Conservation (phyloP, 2,888 invertebrate genomes). For the Perithous albicinctus region DNA sequence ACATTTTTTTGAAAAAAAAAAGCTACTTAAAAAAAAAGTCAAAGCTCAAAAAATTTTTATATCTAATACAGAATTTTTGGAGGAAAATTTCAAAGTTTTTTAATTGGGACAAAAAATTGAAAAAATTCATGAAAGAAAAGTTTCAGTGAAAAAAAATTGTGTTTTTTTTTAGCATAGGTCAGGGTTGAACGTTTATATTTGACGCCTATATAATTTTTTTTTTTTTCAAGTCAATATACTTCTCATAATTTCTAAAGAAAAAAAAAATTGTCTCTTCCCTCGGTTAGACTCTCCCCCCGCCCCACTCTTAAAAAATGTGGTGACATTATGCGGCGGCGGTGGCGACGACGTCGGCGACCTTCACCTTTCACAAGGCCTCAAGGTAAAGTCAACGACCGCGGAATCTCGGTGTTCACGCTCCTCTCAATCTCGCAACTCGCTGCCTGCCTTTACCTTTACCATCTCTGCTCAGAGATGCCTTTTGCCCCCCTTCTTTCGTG, state of each 20-base stretch:
- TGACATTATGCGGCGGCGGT: constrained; percentile 38
- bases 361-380: constrained; percentile 73
- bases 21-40: too few relatives aligned
- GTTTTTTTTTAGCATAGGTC: too few relatives aligned
- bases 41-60: too few relatives aligned
- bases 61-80: constrained; percentile 46
- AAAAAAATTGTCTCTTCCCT: constrained; percentile 31
- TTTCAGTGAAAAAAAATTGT: too few relatives aligned
- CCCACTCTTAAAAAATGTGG: neutral
- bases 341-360: constrained; percentile 62
- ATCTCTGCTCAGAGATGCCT: neutral
- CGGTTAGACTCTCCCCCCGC: neutral
- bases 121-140: too few relatives aligned
- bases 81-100: too few relatives aligned
- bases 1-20: too few relatives aligned
- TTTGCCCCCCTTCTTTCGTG: neutral
- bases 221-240: too few relatives aligned
- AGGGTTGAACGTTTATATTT: too few relatives aligned
- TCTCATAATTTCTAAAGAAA: too few relatives aligned
- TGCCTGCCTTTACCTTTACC: constrained; percentile 28
- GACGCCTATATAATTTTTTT: too few relatives aligned
- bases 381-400: constrained; percentile 71
- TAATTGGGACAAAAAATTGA: too few relatives aligned
- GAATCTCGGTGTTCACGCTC: constrained; percentile 36
- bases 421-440: constrained; percentile 27